phyloP scores from a whole-genome alignment of 2,113 vertebrate species.

The Bambusicola thoracicus region DNA sequence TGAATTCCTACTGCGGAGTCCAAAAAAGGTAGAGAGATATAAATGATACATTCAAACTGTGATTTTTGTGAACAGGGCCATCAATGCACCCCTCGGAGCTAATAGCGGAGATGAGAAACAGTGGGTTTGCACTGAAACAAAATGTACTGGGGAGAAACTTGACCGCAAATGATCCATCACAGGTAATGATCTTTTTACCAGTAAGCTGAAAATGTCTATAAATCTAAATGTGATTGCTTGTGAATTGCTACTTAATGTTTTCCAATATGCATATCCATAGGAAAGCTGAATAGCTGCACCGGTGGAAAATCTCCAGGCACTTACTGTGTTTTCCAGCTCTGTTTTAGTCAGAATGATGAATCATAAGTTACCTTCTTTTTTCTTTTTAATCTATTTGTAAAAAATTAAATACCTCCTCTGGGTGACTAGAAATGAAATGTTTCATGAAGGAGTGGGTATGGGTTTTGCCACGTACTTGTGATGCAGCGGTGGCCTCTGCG shows the following conservation, averaged over 20 bases:
- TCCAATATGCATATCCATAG: conserved; percentile 85
- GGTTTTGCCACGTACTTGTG: neutral
- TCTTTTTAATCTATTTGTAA: conserved; percentile 65
- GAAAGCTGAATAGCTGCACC: conserved; percentile 63
- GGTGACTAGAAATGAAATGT: conserved; percentile 54
- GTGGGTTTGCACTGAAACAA: conserved; percentile 99
- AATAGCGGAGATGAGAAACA: conserved; percentile 99
- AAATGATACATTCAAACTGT: conserved; percentile 95
- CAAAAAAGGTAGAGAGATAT: conserved; percentile 87
- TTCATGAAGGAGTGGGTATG: neutral
- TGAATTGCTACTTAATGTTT: conserved; percentile 84
- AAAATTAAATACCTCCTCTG: conserved; percentile 66
- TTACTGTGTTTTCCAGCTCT: conserved; percentile 63
- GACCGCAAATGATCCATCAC: conserved; percentile 94
- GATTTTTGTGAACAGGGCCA: conserved; percentile 98
- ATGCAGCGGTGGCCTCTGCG: neutral
- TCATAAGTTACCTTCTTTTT: conserved; percentile 34
- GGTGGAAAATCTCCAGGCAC: conserved; percentile 58
- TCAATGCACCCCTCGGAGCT: conserved; percentile 99
- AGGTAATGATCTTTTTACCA: conserved; percentile 93
- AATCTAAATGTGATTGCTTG: conserved; percentile 84
- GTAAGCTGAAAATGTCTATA: conserved; percentile 85
- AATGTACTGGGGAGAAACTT: conserved; percentile 97
- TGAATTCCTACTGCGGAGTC: conserved; percentile 92
- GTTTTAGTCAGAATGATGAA: conserved; percentile 58